phyloP scores from a whole-genome alignment of 2,797 vertebrate genomes.

The Phrynocephalus forsythii region DNA sequence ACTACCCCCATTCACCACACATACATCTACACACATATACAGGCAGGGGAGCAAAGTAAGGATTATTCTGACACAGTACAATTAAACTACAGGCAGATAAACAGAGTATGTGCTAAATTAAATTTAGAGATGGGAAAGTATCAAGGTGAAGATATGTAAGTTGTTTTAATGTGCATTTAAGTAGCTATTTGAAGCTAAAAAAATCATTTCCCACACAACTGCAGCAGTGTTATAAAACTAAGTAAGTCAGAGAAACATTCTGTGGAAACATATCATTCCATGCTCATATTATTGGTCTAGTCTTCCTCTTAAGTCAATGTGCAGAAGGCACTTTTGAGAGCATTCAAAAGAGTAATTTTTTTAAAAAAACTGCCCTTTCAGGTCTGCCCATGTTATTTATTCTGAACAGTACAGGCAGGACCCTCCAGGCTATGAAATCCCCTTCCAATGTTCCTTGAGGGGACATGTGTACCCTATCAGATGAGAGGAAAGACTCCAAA shows the following conservation, averaged over 20 bases:
- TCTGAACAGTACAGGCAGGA: too few relatives aligned
- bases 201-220: constrained; percentile 11
- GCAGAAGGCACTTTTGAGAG: neutral
- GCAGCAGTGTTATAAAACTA: neutral
- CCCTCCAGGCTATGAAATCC: neutral
- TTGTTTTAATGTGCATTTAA: constrained; percentile 37
- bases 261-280: neutral
- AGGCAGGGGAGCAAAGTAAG: constrained; percentile 13
- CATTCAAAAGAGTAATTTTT: neutral
- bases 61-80: constrained; percentile 32
- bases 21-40: constrained; percentile 17
- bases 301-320: neutral
- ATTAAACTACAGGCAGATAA: neutral
- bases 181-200: constrained; percentile 8
- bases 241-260: neutral
- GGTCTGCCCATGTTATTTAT: neutral
- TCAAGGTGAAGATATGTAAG: constrained; percentile 22
- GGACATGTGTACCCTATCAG: neutral
- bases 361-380: neutral
- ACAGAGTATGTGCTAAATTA: neutral
- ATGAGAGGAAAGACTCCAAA: neutral
- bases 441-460: neutral
- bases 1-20: neutral
- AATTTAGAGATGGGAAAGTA: neutral
- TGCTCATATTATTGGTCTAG: neutral